Conservation (phyloP, 2,797 vertebrate species). For the Esox lucius region DNA sequence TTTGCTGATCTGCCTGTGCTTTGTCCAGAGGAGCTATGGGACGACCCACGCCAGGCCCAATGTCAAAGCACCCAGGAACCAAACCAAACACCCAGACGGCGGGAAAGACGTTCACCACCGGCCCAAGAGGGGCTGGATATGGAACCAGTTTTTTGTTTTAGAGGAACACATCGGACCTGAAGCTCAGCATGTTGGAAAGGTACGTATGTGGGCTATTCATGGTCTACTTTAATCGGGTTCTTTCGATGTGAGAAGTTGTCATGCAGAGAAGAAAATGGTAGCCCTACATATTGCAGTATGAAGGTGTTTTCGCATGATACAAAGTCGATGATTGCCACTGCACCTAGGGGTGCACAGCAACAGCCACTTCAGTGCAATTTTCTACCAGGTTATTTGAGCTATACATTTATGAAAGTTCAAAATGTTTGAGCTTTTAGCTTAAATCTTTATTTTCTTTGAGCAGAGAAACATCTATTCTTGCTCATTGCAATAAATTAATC, state of each 20-base stretch:
- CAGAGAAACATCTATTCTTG: background rate
- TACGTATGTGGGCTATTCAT: constrained; percentile 44
- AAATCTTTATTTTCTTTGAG: background rate
- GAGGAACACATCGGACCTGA: constrained; percentile 94
- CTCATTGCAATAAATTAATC: background rate
- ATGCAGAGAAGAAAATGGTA: background rate
- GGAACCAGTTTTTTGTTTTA: constrained; percentile 97
- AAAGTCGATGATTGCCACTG: background rate
- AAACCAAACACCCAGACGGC: constrained; percentile 78
- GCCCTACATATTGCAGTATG: background rate
- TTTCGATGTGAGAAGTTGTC: background rate
- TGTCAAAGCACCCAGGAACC: constrained; percentile 78
- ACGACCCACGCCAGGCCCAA: constrained; percentile 70
- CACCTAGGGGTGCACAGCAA: background rate
- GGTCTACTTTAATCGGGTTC: background rate
- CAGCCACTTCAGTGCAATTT: background rate
- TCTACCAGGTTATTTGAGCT: background rate
- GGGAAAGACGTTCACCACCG: constrained; percentile 88
- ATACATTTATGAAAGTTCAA: background rate
- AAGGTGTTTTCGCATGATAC: background rate
- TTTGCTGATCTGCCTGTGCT: constrained; percentile 88
- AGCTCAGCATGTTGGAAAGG: constrained; percentile 91
- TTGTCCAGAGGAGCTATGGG: constrained; percentile 83
- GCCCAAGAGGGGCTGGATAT: constrained; percentile 92
- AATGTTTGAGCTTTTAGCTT: background rate